These are phyloP conservation scores for Calliopsis andreniformis DNA, from an alignment of 1,140 invertebrate species.

Conservation along the genomic window DNA sequence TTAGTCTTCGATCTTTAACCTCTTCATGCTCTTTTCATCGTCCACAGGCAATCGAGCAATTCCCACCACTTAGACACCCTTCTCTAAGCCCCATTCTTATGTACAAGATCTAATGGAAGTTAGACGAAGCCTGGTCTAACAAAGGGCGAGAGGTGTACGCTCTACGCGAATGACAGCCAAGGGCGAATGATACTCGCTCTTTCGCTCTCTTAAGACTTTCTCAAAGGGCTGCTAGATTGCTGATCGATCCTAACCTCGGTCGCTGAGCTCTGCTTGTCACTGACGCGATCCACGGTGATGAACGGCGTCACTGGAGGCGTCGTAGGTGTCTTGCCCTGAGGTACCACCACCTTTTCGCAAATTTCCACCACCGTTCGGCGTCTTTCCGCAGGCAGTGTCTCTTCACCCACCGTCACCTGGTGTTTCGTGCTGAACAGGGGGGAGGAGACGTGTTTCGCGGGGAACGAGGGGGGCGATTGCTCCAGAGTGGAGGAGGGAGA, in stretches of 20 bases:
- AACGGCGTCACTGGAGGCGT: constrained; percentile 71
- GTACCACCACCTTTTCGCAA: constrained; percentile 77
- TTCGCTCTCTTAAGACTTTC: constrained; percentile 61
- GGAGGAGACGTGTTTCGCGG: constrained; percentile 31
- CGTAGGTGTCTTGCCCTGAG: constrained; percentile 62
- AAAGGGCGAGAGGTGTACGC: constrained; percentile 20
- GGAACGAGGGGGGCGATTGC: constrained; percentile 2
- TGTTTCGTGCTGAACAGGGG: constrained; percentile 40
- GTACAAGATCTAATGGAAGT: constrained; percentile 48
- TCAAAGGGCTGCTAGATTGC: constrained; percentile 66
- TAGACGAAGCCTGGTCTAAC: constrained; percentile 49
- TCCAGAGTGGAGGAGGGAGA: constrained; percentile 43
- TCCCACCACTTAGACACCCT: constrained; percentile 20
- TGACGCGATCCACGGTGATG: constrained; percentile 73
- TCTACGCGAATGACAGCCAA: constrained; percentile 31
- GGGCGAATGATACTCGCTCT: constrained; percentile 10
- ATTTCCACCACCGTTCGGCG: constrained; percentile 76
- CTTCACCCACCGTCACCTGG: constrained; percentile 47
- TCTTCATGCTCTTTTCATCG: background rate
- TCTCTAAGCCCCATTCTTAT: constrained; percentile 36
- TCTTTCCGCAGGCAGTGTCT: constrained; percentile 54
- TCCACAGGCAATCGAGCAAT: background rate
- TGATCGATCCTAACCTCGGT: constrained; percentile 77
- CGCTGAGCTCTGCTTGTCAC: constrained; percentile 58
- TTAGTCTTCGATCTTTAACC: no score